These are phyloP conservation scores for Megalopta genalis DNA, from an alignment of 1,140 invertebrate genomes.

Conservation along the genomic window DNA sequence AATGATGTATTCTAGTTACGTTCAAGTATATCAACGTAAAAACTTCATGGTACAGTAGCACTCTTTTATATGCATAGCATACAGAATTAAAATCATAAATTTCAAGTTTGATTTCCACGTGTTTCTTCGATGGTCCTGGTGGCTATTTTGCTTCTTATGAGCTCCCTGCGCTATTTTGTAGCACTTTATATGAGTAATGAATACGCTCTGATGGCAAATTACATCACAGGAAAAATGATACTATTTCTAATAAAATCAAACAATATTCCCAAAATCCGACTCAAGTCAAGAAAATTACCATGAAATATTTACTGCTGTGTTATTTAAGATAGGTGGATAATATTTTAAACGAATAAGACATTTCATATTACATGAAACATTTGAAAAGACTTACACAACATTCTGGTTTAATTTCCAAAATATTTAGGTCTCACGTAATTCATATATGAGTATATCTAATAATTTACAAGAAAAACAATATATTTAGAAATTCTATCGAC, in stretches of 20 bases:
- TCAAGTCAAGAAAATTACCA: background rate
- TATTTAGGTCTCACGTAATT: no score
- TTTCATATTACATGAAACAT: background rate
- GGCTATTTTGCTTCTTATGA: slow-evolving; percentile 16
- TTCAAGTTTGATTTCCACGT: slow-evolving; percentile 8
- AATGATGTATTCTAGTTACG: no score
- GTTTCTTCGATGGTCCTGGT: background rate
- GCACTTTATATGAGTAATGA: background rate
- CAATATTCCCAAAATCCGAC: background rate
- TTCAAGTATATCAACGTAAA: no score
- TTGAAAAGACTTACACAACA: background rate
- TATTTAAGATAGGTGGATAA: background rate
- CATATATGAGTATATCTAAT: no score
- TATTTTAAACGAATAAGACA: background rate
- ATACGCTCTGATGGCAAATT: background rate
- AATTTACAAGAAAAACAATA: no score
- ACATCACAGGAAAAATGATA: background rate
- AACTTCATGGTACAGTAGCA: no score
- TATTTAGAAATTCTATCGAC: no score
- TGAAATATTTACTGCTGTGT: background rate
- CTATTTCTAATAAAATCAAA: background rate
- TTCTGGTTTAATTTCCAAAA: no score
- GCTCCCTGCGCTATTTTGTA: slow-evolving; percentile 41
- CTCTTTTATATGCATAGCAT: no score
- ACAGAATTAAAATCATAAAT: background rate